phyloP scores from a whole-genome alignment of 2,797 vertebrate species.

The Cyclopterus lumpus region DNA sequence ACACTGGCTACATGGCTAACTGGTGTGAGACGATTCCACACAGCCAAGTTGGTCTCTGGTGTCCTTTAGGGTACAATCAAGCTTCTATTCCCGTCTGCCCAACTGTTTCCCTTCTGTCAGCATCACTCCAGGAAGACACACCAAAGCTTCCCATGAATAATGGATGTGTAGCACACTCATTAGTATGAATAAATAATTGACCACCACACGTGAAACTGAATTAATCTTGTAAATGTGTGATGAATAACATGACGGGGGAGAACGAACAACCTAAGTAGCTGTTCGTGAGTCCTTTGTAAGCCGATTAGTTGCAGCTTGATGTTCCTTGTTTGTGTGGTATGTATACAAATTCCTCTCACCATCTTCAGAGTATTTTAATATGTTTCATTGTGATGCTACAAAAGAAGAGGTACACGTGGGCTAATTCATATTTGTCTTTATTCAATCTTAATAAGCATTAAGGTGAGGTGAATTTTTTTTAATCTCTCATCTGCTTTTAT shows the following conservation, averaged over 20 bases:
- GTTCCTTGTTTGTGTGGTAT: constrained; percentile 1
- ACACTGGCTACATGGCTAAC: constrained; percentile 48
- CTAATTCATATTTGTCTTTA: not conserved
- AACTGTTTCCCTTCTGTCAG: constrained; percentile 59
- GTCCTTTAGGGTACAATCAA: constrained; percentile 54
- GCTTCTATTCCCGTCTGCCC: constrained; percentile 49
- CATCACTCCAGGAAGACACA: constrained; percentile 54
- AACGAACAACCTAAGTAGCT: constrained; percentile 3
- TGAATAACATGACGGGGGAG: constrained; percentile 44
- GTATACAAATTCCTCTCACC: not conserved
- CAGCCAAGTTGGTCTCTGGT: constrained; percentile 41
- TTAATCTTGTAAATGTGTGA: constrained; percentile 58
- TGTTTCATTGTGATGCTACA: constrained; percentile 22
- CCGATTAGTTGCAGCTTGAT: constrained; percentile 38
- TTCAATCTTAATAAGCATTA: not conserved
- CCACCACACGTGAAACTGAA: constrained; percentile 48
- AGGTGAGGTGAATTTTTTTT: not conserved
- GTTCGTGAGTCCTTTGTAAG: constrained; percentile 15
- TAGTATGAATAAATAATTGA: constrained; percentile 74
- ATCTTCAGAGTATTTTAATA: constrained; percentile 31
- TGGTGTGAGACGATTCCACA: constrained; percentile 46
- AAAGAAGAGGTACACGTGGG: not conserved
- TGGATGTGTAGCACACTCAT: constrained; percentile 57
- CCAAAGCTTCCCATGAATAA: constrained; percentile 65
- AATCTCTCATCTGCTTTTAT: not conserved